These are phyloP conservation scores for Orestias chungarensis DNA, from an alignment of 2,797 vertebrate species.

Conservation along the genomic window DNA sequence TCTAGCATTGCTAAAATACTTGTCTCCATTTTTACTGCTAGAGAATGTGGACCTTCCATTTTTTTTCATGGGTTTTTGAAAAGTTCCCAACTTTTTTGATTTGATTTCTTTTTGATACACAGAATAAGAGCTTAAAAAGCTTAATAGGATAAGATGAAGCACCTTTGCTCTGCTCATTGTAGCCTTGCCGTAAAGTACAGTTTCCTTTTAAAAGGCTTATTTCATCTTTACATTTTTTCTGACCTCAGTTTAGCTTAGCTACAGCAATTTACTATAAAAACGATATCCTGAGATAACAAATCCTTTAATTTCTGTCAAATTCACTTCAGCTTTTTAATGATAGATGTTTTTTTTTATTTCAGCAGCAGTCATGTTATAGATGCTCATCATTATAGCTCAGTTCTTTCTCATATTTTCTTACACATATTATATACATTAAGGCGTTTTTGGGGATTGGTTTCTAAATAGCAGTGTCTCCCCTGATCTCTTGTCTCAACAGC, in stretches of 20 bases:
- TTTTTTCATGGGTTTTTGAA: not conserved
- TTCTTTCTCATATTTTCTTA: not conserved
- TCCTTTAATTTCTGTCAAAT: too few relatives aligned
- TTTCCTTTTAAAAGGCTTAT: not conserved
- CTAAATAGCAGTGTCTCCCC: not conserved
- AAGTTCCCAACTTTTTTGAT: not conserved
- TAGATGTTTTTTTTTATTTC: conserved; percentile 26
- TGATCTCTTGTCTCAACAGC: conserved; percentile 69
- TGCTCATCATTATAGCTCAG: not conserved
- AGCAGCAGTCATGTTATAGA: conserved; percentile 18
- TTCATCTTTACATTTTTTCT: not conserved
- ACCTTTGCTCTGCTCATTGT: not conserved
- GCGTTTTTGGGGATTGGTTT: not conserved
- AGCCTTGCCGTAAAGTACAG: not conserved
- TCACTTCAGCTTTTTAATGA: not conserved
- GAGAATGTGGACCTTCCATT: not conserved
- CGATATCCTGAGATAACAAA: too few relatives aligned
- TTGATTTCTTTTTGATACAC: not conserved
- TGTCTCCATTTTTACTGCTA: not conserved
- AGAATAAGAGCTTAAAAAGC: not conserved
- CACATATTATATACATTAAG: not conserved
- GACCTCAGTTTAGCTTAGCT: not conserved
- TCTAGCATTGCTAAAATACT: not conserved
- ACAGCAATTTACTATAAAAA: too few relatives aligned
- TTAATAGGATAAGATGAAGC: not conserved